phyloP scores from a whole-genome alignment of 2,113 vertebrate genomes.

The Zosterops japonicus region DNA sequence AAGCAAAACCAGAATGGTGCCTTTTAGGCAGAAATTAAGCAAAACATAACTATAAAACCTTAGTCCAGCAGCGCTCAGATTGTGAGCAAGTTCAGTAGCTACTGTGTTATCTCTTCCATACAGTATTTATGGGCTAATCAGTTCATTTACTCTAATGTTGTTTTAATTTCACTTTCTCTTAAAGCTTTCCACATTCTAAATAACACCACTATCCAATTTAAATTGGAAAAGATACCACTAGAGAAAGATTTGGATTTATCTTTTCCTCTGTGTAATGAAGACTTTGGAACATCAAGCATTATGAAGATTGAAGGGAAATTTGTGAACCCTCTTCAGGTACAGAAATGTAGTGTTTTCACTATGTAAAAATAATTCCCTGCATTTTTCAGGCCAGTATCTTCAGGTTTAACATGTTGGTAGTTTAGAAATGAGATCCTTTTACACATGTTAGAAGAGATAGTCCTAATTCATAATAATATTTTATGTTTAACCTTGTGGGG shows the following conservation, averaged over 20 bases:
- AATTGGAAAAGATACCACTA: slow-evolving; percentile 87
- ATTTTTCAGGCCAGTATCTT: not conserved
- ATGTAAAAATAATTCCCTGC: not conserved
- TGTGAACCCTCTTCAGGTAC: slow-evolving; percentile 92
- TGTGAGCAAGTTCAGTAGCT: not conserved
- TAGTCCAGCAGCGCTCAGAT: not conserved
- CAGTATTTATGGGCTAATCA: not conserved
- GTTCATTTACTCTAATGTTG: not conserved
- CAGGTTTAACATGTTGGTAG: not conserved
- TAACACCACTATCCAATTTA: slow-evolving; percentile 93
- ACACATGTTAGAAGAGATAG: not conserved
- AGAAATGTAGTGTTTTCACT: not conserved
- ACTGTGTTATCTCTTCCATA: not conserved
- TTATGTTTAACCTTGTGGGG: not conserved
- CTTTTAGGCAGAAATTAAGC: not conserved
- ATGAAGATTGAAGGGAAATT: slow-evolving; percentile 92
- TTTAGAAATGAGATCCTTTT: not conserved
- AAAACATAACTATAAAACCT: not conserved
- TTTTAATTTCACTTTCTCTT: not conserved
- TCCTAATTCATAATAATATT: not conserved
- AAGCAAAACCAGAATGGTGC: not conserved
- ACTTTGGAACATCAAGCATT: slow-evolving; percentile 79
- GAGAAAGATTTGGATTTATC: slow-evolving; percentile 77
- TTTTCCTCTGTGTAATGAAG: slow-evolving; percentile 79
- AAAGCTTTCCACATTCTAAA: slow-evolving; percentile 96